A percentile compares a stretch with the other conserved stretches of the same genome.
Evolutionary conservation across 2,113 vertebrate species (phyloP).

Genomic region (Acrocephalus kingi): DNA sequence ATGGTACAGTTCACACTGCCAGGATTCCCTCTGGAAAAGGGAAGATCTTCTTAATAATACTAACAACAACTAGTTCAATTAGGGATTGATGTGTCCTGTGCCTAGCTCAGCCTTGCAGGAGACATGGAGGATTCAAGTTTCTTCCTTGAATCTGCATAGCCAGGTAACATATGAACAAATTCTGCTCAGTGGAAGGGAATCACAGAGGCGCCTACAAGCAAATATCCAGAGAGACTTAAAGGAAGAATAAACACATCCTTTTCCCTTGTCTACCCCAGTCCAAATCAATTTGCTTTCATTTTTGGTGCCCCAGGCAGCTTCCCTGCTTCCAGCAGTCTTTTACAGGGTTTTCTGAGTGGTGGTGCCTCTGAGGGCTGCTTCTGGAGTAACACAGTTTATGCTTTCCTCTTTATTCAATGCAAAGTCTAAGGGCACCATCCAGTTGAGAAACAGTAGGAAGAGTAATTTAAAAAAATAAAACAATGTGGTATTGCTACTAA

Average conservation of each 20-base stretch:
- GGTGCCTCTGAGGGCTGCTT: neutral
- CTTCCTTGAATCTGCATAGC: neutral
- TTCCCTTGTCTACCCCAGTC: neutral
- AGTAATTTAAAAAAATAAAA: neutral
- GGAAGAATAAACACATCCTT: neutral
- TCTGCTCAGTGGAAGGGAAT: neutral
- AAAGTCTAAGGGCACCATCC: neutral
- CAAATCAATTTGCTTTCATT: neutral
- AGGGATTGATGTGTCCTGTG: neutral
- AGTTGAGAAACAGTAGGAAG: neutral
- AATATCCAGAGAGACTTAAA: neutral
- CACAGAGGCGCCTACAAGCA: accelerated
- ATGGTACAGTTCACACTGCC: accelerated
- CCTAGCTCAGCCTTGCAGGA: neutral
- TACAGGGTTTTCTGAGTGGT: neutral
- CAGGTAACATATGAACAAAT: neutral
- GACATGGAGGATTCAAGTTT: neutral
- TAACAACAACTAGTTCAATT: neutral
- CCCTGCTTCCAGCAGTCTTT: neutral
- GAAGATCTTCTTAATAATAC: neutral
- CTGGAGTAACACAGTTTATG: neutral
- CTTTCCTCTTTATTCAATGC: neutral
- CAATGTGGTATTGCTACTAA: neutral
- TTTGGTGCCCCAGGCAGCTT: neutral
- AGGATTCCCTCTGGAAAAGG: neutral